Base-by-base conservation (phyloP, 2,797 vertebrate species). In the Sebastes itinus region DNA sequence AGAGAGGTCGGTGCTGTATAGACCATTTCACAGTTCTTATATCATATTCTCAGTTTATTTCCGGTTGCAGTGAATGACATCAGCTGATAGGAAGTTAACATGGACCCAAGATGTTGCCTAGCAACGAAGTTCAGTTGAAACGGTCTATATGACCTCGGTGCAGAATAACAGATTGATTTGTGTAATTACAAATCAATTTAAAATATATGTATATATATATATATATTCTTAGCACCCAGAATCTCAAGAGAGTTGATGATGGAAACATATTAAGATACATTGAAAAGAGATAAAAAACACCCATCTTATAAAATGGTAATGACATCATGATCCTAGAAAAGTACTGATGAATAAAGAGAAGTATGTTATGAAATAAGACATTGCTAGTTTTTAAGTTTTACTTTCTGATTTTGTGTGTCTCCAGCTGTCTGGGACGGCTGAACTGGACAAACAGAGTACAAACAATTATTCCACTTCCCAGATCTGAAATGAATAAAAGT, bases 271-370 rank as follows among this genome's bases (percentile, higher is more conserved):
- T 46, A 5, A 58, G 4, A 49, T 46, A 8, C 2, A 69, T 27
- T 20, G 33, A 68, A 8, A 2, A 22, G 16, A 81, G 1, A 68
- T 84, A 22, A 80, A 80, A 82, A 74, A 42, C 42, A 72, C 18
- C 13, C 5, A 9, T 0, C 0, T 28, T 92, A 60, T 25, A 0
- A 3, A 0, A 0, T 2, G 81, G 72, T 3, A 32, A 74, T 9
- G 91, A 93, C 84, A 92, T 94, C 46, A 86, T 92, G 89, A 78
- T 94, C 55, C 83, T 95, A 22, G 85, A 82, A 78, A 87, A 84
- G 81, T 59, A 5, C 0, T 66, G 25, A n/a, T 28, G 25, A 59
- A 22, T 22, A 54, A n/a, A 54, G 10, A 54, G n/a, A 54, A 54
- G 4, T 22, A 46, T 54, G 52, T 54, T 54, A 22, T 54, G 52